These are phyloP conservation scores for Cettia cetti DNA, from an alignment of 2,113 vertebrate species.

Conservation along the genomic window DNA sequence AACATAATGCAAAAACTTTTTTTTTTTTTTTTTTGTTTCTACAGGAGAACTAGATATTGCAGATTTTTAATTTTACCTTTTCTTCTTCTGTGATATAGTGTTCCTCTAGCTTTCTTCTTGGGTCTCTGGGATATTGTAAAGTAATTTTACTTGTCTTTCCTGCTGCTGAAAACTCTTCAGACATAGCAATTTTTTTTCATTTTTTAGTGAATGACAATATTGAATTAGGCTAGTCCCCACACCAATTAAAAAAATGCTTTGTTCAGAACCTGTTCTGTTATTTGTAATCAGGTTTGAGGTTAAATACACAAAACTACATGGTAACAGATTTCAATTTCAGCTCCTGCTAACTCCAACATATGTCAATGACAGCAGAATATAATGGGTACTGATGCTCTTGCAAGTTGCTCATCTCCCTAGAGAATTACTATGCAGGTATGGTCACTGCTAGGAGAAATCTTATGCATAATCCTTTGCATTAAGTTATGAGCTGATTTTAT, in stretches of 20 bases:
- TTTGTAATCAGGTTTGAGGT: background rate
- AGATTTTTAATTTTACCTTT: background rate
- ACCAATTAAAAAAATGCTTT: background rate
- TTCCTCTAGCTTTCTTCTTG: background rate
- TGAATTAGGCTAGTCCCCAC: background rate
- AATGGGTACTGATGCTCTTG: background rate
- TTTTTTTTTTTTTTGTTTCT: background rate
- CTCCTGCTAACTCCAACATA: background rate
- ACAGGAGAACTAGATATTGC: background rate
- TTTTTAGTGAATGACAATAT: background rate
- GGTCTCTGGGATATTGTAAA: background rate
- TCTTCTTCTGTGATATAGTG: background rate
- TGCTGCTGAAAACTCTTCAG: background rate
- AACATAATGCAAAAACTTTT: background rate
- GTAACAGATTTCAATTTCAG: background rate
- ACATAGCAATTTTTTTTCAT: too few species aligned
- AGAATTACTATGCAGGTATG: background rate
- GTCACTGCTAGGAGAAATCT: background rate
- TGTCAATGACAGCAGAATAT: background rate
- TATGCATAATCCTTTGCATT: background rate
- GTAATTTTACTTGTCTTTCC: background rate
- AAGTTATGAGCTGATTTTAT: background rate
- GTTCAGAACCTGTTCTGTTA: background rate
- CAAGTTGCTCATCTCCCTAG: background rate
- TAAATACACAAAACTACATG: background rate